Evolutionary conservation across 2,797 vertebrate species (phyloP), one percentile per base, ranked within the genome.

Genomic region (Notolabrus celidotus): DNA sequence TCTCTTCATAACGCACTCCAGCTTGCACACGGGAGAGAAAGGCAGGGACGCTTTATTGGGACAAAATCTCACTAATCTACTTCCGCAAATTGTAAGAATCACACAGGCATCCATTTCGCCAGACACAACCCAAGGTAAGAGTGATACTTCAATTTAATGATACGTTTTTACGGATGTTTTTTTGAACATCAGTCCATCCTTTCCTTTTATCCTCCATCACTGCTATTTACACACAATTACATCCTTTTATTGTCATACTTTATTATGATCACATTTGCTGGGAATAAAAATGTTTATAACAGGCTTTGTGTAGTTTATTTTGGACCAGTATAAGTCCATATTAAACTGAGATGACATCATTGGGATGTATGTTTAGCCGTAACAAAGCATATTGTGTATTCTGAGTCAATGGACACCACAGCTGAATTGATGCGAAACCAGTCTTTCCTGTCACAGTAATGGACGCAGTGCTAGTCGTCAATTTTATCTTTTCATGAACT

Each of bases 371-470:
- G 51, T 9, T 56, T 20, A 39, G 50, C 11, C 12, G 38, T 52
- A 43, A 79, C 65, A 69, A 71, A 77, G 60, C 68, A 54, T 63
- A 64, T 69, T 89, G 69, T 86, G 20, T 22, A 10, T 1, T 3
- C 22, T 20, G 43, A 52, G 50, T 39, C 39, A 82, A 33, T 60
- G 68, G 23, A 76, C 51, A 52, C 23, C 2, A 17, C 61, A 31
- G 59, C 33, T 73, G 80, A 84, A 86, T 67, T 84, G 62, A 82
- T 45, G 38, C 22, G 39, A 64, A 92, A 92, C 92, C 82, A 64
- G 92, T 89, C 71, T 77, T 77, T 83, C 92, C 67, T 77, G 90
- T 82, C 67, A 39, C 36, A 27, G 5, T 70, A 56, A 82, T 79
- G 64, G 55, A 66, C 51, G 41, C 34, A 1, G 17, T 0, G 0